Base-by-base conservation (phyloP, 2,113 vertebrate genomes). In the Anguilla rostrata region DNA sequence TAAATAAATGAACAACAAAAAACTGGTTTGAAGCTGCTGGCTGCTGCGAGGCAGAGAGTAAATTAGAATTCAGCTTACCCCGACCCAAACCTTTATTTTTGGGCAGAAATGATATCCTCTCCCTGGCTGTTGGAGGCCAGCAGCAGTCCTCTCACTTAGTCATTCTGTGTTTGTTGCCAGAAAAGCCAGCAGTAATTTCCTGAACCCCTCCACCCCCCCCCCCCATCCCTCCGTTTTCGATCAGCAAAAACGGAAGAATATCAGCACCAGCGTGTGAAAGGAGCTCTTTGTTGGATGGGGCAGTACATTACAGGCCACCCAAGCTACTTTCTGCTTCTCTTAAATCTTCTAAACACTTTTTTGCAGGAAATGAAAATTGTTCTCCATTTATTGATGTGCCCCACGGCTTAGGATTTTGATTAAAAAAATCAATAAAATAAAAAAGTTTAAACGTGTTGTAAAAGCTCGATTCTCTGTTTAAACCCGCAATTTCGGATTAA, bases 211-310 rank as follows among this genome's bases (percentile, higher is more conserved):
- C 89, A 87, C 57, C 57, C 57, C 88, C 86, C 83, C 86, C 89
- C 87, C 57, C 22, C 39, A n/a, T n/a, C 39, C 6, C 71, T 46
- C 46, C 71, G 7, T 26, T 26, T 66, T 66, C 20, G 82, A 82
- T 41, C 81, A 89, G 92, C 88, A 91, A 93, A 93, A 92, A 92
- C 22, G 88, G 89, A 92, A 88, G 88, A 90, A 86, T 81, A 90
- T 88, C 85, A 40, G 86, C 89, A 85, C 87, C 71, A 80, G 75
- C 56, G 84, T 39, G 86, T 95, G 92, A 94, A 94, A 93, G 90
- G 91, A 81, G 20, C 26, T 78, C 91, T 94, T 93, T 94, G 93
- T 94, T 91, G 85, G 86, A 87, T 40, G 26, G 85, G 84, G 49
- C 88, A 86, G 84, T 80, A 86, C 78, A 14, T 81, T 53, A 66